Evolutionary conservation across 2,888 invertebrate species (phyloP), one percentile per base, ranked within the genome.

Genomic region (Leptinotarsa peninsularis): DNA sequence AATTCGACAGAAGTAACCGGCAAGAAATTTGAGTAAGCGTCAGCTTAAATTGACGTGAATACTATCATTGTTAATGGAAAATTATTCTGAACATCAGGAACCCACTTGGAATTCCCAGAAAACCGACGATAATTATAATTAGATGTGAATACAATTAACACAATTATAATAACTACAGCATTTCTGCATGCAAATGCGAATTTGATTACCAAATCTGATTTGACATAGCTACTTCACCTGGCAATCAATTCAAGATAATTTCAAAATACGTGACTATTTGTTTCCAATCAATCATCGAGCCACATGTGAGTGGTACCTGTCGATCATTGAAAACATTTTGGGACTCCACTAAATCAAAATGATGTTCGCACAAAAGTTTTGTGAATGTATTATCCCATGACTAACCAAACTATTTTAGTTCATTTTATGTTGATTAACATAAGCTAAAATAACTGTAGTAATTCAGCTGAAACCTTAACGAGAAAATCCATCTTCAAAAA

Each of bases 161-260:
- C 58, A 58, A 33, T n/a, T 27, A 68, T 23, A 23, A 50, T 52
- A 68, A 50, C 21, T 43, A 68, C 27, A n/a, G 27, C 4, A 27
- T 68, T 68, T 54, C 68, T 68, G 54, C 68, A 68, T 68, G 68
- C 54, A 68, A 68, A 68, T 68, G 52, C 52, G 54, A 68, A 27
- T 54, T 54, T 68, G 68, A 68, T 68, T 68, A 68, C 43, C 23
- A 58, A 58, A 58, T 58, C 23, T 23, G 58, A 58, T 23, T 58
- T 27, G 58, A 58, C 13, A 58, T 14, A 58, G 2, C 14, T 58
- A 58, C 21, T 14, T 58, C 58, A 58, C 23, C 23, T 58, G 15
- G 58, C 21, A 58, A 58, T 23, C 58, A 58, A 21, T 13, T 18
- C 15, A 18, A 23, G 23, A 58, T 58, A 58, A 21, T 58, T 23